phyloP scores from a whole-genome alignment of 2,888 invertebrate species.

The Holacanthella duospinosa region DNA sequence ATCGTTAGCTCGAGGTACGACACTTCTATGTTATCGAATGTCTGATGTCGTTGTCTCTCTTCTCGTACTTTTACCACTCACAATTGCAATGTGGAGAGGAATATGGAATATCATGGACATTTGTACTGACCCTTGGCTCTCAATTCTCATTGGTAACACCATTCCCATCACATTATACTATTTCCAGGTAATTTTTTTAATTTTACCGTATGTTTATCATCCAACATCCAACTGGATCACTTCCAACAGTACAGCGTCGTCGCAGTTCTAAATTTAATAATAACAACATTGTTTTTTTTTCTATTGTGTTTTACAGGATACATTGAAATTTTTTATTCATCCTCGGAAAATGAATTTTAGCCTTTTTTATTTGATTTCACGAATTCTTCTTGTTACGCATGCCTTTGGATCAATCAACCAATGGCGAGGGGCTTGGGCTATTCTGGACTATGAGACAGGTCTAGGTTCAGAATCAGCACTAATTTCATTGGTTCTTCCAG shows the following conservation, averaged over 20 bases:
- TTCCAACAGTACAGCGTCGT: too few species aligned
- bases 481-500: conserved; percentile 52
- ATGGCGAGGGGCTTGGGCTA: conserved; percentile 71
- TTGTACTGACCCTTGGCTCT: conserved; percentile 29
- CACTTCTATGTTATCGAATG: not conserved
- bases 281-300: too few species aligned
- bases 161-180: conserved; percentile 61
- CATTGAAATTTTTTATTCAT: conserved; percentile 41
- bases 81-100: conserved; percentile 25
- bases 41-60: conserved; percentile 4
- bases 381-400: conserved; percentile 25
- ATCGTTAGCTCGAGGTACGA: not conserved
- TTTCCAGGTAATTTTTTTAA: too few species aligned
- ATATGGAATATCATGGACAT: conserved; percentile 27
- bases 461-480: conserved; percentile 52
- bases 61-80: not conserved
- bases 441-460: conserved; percentile 40
- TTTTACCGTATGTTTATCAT: too few species aligned
- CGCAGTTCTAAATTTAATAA: too few species aligned
- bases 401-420: conserved; percentile 68
- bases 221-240: too few species aligned
- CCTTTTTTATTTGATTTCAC: conserved; percentile 24
- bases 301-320: too few species aligned
- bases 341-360: conserved; percentile 26
- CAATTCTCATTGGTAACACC: conserved; percentile 48